Base-by-base conservation (phyloP, 2,888 invertebrate species). In the Cheilosia pagana region DNA sequence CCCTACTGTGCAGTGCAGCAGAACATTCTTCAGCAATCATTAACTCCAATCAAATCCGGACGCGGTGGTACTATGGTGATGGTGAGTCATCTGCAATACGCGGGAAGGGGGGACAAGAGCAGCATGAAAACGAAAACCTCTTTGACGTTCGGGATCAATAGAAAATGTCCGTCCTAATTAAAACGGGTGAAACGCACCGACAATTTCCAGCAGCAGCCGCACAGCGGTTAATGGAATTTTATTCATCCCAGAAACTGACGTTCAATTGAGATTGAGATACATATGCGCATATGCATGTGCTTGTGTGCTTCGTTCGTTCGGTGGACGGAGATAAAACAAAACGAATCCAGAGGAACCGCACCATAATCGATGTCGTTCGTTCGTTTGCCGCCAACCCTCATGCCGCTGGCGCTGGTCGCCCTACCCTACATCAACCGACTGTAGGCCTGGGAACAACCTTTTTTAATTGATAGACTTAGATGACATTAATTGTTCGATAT, bases 141-240 rank as follows among this genome's bases (percentile, higher is more conserved):
- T 78, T 77, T 74, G 72, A 68, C 78, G 81, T 83, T 74, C 57
- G 82, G 74, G 67, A 74, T 78, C 82, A 83, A 83, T 83, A 72
- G 72, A 83, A 74, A 68, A 78, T 83, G 72, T 74, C 83, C 74
- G 74, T 83, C 74, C 74, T 83, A 83, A 83, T 83, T 83, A 78
- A 83, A 68, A 83, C 74, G 78, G 78, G 68, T 78, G 62, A 83
- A 83, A 83, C 74, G 78, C 72, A 63, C 74, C 83, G 77, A 83
- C 82, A 83, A 68, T 77, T 53, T 77, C 48, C 68, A 78, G 68
- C 62, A 72, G 55, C 25, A 77, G 45, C 67, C 53, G 45, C 62
- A 21, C 25, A 48, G 50, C 63, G 50, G 62, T 52, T 78, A 78
- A 78, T 83, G 63, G 72, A 83, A 63, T 83, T 74, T 83, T 78